Conservation (phyloP, 2,113 vertebrate genomes). For the Albula glossodonta region DNA sequence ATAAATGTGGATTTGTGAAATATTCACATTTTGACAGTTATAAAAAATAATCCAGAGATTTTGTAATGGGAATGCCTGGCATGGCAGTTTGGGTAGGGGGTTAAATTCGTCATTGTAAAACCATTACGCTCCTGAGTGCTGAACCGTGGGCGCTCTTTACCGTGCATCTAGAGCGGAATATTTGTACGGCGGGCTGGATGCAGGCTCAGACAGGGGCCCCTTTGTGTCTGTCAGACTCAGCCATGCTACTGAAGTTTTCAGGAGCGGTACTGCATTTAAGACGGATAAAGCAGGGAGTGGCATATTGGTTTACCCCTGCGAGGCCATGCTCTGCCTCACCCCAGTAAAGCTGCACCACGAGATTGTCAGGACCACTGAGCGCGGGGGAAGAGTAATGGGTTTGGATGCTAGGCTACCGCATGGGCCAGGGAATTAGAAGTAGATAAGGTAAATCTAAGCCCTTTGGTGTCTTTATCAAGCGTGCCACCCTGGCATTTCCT, state of each 20-base stretch:
- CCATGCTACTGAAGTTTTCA: background rate
- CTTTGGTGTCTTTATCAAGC: background rate
- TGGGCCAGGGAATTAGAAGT: conserved; percentile 3
- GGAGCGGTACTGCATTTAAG: background rate
- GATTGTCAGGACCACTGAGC: background rate
- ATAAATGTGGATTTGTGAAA: background rate
- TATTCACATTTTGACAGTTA: background rate
- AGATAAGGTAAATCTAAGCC: conserved; percentile 14
- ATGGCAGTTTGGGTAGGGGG: too few relatives aligned
- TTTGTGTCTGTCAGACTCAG: background rate
- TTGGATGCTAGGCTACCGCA: background rate
- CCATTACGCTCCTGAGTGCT: too few relatives aligned
- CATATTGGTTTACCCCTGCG: background rate
- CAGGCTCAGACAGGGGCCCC: too few relatives aligned
- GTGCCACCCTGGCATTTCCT: conserved; percentile 7
- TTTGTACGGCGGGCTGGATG: background rate
- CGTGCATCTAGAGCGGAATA: background rate
- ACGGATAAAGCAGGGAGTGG: background rate
- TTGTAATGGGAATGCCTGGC: too few relatives aligned
- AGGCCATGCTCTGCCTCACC: background rate
- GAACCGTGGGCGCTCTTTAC: background rate
- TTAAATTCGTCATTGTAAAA: too few relatives aligned
- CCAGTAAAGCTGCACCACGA: background rate
- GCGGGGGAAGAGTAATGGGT: background rate
- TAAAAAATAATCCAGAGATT: too few relatives aligned